A percentile compares a stretch with the other conserved stretches of the same genome.
Evolutionary conservation across 2,888 invertebrate genomes (phyloP).

Genomic region (Achlya flavicornis): DNA sequence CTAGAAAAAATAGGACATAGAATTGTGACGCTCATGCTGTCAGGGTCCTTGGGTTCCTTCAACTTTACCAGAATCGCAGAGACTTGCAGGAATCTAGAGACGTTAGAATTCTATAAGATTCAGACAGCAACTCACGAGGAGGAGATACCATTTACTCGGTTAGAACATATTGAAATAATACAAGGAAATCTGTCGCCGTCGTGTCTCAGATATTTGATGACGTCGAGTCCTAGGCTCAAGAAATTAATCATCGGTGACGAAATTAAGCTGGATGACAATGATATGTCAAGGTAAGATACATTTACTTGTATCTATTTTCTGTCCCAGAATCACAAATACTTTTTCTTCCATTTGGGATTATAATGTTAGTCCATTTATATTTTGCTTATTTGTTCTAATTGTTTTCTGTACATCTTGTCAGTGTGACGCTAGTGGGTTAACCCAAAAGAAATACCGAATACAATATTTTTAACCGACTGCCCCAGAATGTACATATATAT

Average conservation of each 20-base stretch:
- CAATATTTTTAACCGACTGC: no score
- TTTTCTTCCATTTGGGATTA: no score
- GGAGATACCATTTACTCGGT: slow-evolving; percentile 83
- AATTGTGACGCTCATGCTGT: slow-evolving; percentile 83
- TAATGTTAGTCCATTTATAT: no score
- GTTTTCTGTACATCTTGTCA: no score
- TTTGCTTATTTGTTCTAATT: no score
- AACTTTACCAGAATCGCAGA: slow-evolving; percentile 85
- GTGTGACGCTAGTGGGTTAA: no score
- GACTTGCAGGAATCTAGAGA: slow-evolving; percentile 84
- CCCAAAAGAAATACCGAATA: no score
- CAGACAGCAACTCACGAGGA: slow-evolving; percentile 83
- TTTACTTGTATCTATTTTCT: neutral
- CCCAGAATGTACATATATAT: no score
- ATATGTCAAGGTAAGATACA: slow-evolving; percentile 83
- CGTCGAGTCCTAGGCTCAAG: slow-evolving; percentile 83
- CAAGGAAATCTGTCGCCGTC: slow-evolving; percentile 85
- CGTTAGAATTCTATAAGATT: slow-evolving; percentile 87
- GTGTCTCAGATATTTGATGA: slow-evolving; percentile 85
- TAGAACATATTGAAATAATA: slow-evolving; percentile 87
- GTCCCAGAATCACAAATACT: no score
- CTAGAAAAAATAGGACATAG: slow-evolving; percentile 82
- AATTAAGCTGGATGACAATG: slow-evolving; percentile 86
- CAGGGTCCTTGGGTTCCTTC: slow-evolving; percentile 82
- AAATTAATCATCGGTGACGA: slow-evolving; percentile 87